Conservation (phyloP, 1,140 invertebrate species). For the Nasonia longicornis region DNA sequence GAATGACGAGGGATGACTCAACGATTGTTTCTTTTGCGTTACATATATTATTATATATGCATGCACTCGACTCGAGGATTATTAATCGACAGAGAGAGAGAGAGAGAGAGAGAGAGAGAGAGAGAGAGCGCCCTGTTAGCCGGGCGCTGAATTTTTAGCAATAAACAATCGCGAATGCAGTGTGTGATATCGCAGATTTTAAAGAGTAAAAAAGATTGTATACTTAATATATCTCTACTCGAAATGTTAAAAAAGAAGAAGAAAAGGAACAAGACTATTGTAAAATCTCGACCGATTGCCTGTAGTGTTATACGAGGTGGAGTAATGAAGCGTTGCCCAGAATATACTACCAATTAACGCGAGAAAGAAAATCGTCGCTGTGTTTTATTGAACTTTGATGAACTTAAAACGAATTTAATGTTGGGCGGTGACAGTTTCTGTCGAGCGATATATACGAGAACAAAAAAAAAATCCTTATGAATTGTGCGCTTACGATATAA, state of each 20-base stretch:
- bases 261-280: slow-evolving; percentile 32
- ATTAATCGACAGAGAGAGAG: not conserved
- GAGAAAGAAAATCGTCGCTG: slow-evolving; percentile 13
- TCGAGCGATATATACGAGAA: not conserved
- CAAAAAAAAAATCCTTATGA: not conserved
- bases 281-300: slow-evolving; percentile 12
- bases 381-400: slow-evolving; percentile 25
- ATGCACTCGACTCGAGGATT: not conserved
- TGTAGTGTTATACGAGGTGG: not conserved
- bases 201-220: slow-evolving; percentile 34
- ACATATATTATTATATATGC: not conserved
- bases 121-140: not conserved
- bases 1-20: not conserved
- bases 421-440: slow-evolving; percentile 21
- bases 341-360: not conserved
- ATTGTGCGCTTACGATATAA: not conserved
- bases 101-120: not conserved
- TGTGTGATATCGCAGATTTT: slow-evolving; percentile 42
- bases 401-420: slow-evolving; percentile 24
- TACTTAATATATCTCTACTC: slow-evolving; percentile 36
- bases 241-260: slow-evolving; percentile 13
- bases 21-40: slow-evolving; percentile 11
- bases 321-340: not conserved
- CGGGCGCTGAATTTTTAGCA: slow-evolving; percentile 35
- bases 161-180: slow-evolving; percentile 37